These are phyloP conservation scores for Prunella fulvescens DNA, from an alignment of 2,113 vertebrate species.

Conservation along the genomic window DNA sequence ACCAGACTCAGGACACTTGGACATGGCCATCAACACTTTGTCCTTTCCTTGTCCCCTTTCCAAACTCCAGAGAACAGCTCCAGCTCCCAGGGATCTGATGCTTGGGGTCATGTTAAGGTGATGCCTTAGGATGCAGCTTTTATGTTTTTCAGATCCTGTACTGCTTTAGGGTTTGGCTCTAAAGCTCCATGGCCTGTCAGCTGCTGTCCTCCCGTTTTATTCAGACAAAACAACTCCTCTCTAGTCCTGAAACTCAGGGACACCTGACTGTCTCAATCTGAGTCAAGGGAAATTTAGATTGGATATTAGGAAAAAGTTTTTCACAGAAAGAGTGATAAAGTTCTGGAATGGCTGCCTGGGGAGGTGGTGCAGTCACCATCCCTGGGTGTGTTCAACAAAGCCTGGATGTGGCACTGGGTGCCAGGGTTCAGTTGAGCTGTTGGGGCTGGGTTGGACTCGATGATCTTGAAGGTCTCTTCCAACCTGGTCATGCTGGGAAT, in stretches of 20 bases:
- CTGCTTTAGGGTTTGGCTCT: neutral
- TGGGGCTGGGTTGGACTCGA: neutral
- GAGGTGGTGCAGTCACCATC: neutral
- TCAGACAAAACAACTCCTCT: neutral
- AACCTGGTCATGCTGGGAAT: neutral
- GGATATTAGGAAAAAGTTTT: neutral
- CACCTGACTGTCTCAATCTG: neutral
- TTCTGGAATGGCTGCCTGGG: neutral
- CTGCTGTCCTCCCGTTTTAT: neutral
- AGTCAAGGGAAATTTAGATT: accelerated
- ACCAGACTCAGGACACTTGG: too few species aligned
- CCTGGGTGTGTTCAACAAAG: neutral
- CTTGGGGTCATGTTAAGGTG: neutral
- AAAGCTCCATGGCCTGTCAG: neutral
- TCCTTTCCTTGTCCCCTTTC: neutral
- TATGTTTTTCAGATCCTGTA: neutral
- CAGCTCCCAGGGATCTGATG: accelerated
- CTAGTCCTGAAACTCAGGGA: neutral
- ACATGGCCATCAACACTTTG: neutral
- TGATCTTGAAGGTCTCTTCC: neutral
- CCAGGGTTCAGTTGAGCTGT: neutral
- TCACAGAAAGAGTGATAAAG: neutral
- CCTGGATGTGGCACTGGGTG: neutral
- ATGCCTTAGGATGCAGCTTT: neutral
- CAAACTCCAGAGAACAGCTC: neutral